Evolutionary conservation across 2,888 invertebrate genomes (phyloP).

Genomic region (Drosophila atripex): DNA sequence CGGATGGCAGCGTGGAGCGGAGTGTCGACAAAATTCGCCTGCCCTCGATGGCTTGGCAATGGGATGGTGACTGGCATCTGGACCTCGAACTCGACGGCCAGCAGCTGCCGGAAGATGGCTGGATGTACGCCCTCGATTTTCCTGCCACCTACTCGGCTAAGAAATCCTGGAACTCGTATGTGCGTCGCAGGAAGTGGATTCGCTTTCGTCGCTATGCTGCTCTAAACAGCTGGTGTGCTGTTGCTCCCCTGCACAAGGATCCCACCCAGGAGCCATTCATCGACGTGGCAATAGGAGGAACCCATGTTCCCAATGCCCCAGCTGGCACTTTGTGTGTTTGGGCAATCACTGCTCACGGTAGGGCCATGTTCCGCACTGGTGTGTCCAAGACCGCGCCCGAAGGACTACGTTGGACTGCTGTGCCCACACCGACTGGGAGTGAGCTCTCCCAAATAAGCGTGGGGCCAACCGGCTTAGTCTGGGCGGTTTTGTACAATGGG

Average conservation of each 20-base stretch:
- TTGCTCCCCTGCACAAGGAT: slow-evolving; percentile 94
- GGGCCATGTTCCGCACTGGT: slow-evolving; percentile 93
- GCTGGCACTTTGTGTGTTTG: slow-evolving; percentile 92
- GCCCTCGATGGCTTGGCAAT: slow-evolving; percentile 97
- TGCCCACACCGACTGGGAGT: slow-evolving; percentile 90
- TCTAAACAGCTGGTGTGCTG: slow-evolving; percentile 96
- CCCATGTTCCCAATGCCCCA: slow-evolving; percentile 90
- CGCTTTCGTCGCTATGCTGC: slow-evolving; percentile 94
- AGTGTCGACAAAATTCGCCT: slow-evolving; percentile 92
- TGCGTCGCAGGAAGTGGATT: slow-evolving; percentile 94
- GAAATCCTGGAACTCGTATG: slow-evolving; percentile 95
- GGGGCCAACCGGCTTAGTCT: slow-evolving; percentile 93
- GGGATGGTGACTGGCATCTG: slow-evolving; percentile 97
- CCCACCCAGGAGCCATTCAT: slow-evolving; percentile 96
- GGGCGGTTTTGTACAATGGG: slow-evolving; percentile 94
- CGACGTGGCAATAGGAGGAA: slow-evolving; percentile 94
- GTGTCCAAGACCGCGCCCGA: slow-evolving; percentile 93
- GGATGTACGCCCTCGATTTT: slow-evolving; percentile 97
- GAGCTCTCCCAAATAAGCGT: slow-evolving; percentile 94
- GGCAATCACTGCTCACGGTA: slow-evolving; percentile 96
- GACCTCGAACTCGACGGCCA: slow-evolving; percentile 93
- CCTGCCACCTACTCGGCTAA: slow-evolving; percentile 91
- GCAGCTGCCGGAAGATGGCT: slow-evolving; percentile 94
- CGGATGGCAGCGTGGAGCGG: slow-evolving; percentile 91
- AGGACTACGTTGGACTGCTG: slow-evolving; percentile 92